Evolutionary conservation across 2,888 invertebrate species (phyloP).

Genomic region (Tuberolachnus salignus): DNA sequence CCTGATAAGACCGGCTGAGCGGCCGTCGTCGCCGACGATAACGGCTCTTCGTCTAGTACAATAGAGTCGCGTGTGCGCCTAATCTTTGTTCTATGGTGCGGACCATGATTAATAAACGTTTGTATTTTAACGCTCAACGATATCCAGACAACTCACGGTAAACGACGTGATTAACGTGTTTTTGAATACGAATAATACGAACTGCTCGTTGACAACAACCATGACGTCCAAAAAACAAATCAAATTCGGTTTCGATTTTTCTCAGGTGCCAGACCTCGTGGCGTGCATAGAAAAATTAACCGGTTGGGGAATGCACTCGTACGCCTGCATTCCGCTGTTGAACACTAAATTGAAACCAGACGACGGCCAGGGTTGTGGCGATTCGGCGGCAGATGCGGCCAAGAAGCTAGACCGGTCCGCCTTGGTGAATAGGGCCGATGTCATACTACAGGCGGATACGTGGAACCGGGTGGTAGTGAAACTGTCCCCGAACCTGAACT

Average conservation of each 20-base stretch:
- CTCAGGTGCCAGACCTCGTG: constrained; percentile 30
- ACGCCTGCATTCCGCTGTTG: constrained; percentile 46
- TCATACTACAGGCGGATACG: constrained; percentile 30
- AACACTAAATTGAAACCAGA: constrained; percentile 37
- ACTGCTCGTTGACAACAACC: background rate
- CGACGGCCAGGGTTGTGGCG: background rate
- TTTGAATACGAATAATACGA: too few species aligned
- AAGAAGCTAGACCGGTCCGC: constrained; percentile 24
- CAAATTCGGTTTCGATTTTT: constrained; percentile 51
- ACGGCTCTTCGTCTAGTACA: background rate
- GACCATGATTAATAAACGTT: background rate
- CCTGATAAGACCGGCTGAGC: background rate
- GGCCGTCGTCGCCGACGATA: background rate
- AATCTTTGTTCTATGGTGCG: too few species aligned
- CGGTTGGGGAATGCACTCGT: constrained; percentile 29
- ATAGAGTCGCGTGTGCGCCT: too few species aligned
- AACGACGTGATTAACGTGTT: too few species aligned
- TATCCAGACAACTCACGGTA: too few species aligned
- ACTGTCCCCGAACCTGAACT: constrained; percentile 77
- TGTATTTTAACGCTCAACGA: background rate
- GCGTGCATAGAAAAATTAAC: constrained; percentile 37
- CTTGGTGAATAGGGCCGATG: constrained; percentile 26
- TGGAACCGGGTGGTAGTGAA: constrained; percentile 78
- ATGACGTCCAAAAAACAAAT: constrained; percentile 24
- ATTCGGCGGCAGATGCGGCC: background rate